phyloP scores from a whole-genome alignment of 1,140 invertebrate species.

The Drosophila serrata region DNA sequence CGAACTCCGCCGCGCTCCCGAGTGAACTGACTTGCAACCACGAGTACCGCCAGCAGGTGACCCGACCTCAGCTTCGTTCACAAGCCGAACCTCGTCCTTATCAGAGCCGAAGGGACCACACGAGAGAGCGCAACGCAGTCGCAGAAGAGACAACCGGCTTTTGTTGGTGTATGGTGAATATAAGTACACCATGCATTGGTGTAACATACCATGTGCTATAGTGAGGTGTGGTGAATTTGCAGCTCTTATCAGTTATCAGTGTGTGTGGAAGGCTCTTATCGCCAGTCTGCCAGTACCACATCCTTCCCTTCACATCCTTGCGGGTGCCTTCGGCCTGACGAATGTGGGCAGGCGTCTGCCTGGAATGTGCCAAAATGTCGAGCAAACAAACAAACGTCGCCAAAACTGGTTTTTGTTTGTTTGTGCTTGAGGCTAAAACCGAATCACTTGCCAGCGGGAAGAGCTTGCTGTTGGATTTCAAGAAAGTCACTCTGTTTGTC shows the following conservation, averaged over 20 bases:
- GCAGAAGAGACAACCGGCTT: slow-evolving; percentile 57
- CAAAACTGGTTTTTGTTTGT: slow-evolving; percentile 34
- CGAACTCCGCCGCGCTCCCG: slow-evolving; percentile 83
- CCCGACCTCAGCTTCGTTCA: slow-evolving; percentile 14
- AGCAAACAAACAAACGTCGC: slow-evolving; percentile 28
- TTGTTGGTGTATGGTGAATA: slow-evolving; percentile 74
- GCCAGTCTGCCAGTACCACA: slow-evolving; percentile 10
- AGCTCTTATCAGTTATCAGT: slow-evolving; percentile 65
- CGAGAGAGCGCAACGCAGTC: slow-evolving; percentile 49
- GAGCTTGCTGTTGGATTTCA: neutral
- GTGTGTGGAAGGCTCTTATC: slow-evolving; percentile 27
- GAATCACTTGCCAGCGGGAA: slow-evolving; percentile 9
- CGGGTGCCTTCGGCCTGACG: slow-evolving; percentile 31
- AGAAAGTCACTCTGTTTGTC: slow-evolving; percentile 19
- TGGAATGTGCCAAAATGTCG: slow-evolving; percentile 50
- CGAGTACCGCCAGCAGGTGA: slow-evolving; percentile 45
- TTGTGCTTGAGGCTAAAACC: slow-evolving; percentile 4
- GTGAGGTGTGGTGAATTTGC: slow-evolving; percentile 2
- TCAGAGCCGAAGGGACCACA: slow-evolving; percentile 36
- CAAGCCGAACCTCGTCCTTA: slow-evolving; percentile 47
- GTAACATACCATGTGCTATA: slow-evolving; percentile 49
- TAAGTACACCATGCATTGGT: slow-evolving; percentile 45
- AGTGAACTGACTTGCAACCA: slow-evolving; percentile 74
- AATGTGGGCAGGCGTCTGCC: slow-evolving; percentile 47
- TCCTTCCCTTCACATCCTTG: slow-evolving; percentile 13